Evolutionary conservation across 2,797 vertebrate species (phyloP), one percentile per base, ranked within the genome.

Genomic region (Ispidina picta): DNA sequence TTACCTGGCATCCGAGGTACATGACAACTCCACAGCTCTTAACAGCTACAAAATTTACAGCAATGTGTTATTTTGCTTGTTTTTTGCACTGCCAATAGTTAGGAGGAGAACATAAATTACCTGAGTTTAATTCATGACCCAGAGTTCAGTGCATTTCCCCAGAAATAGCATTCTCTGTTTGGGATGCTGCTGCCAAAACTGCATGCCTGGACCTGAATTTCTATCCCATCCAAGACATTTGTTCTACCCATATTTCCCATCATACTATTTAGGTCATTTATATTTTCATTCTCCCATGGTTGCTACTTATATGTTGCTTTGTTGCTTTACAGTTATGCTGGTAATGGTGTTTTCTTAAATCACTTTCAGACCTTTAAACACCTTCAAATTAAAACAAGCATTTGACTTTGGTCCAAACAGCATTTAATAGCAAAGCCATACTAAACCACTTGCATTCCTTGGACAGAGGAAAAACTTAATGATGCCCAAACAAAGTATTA

Each of bases 131-230:
- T 83, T 83, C 89, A 69, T 49, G 89, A 89, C 71, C 74, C 29
- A 28, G 56, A 84, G 87, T 86, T 88, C 75, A 88, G 31, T 41
- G 78, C 70, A 54, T 74, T 93, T 83, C 77, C 83, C 86, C 72
- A 96, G 86, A 94, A 95, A 96, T 59, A 93, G 89, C 69, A n/a
- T 86, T 92, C 85, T 75, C 58, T 83, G 65, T 88, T 94, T 93
- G 81, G 75, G 69, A 88, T 29, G 10, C 44, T 76, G 22, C 88
- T 86, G 91, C 94, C 93, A 96, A 88, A 84, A 83, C 5, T 54
- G 55, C 88, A 81, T 94, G 94, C 91, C 72, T 82, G 73, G 60
- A 91, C 52, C 77, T 80, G 86, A 81, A 91, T 75, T 89, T 82
- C 79, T 84, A 43, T 64, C 75, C 83, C 33, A 59, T 80, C 81